Evolutionary conservation across 2,113 vertebrate species (phyloP).

Genomic region (Rhabdomys dilectus): DNA sequence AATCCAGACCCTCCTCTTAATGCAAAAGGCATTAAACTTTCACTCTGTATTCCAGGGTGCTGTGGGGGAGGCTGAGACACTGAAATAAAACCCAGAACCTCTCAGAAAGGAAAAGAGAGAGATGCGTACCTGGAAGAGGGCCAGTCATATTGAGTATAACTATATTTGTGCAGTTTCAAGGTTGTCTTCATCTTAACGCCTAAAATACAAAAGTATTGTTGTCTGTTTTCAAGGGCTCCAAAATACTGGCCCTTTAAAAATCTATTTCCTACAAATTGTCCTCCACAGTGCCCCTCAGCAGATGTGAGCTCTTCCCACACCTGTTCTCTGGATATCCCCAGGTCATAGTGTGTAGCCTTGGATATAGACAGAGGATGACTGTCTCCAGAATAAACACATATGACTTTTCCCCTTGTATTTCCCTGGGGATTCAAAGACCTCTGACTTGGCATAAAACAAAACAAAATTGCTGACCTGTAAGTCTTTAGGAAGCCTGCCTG

Average conservation of each 20-base stretch:
- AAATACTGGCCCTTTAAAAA: background rate
- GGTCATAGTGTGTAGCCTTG: background rate
- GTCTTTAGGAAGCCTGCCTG: background rate
- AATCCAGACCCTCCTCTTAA: background rate
- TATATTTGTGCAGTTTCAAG: background rate
- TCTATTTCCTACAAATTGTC: background rate
- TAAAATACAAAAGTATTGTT: background rate
- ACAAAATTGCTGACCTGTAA: background rate
- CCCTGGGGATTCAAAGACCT: background rate
- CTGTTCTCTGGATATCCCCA: background rate
- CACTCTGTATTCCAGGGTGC: background rate
- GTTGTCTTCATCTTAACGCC: background rate
- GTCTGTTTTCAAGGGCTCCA: slow-evolving; percentile 29
- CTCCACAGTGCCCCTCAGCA: background rate
- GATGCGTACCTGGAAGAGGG: background rate
- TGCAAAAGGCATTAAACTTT: background rate
- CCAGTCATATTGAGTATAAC: background rate
- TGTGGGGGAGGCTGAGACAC: background rate
- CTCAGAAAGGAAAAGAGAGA: background rate
- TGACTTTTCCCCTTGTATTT: background rate
- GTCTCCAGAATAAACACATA: background rate
- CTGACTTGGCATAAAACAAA: background rate
- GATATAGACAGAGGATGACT: background rate
- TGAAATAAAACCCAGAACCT: slow-evolving; percentile 12
- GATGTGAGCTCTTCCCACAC: background rate